Percentiles rank a stretch among this genome's conserved stretches.
phyloP scores from a whole-genome alignment of 2,888 invertebrate genomes.

The Spisula solida region DNA sequence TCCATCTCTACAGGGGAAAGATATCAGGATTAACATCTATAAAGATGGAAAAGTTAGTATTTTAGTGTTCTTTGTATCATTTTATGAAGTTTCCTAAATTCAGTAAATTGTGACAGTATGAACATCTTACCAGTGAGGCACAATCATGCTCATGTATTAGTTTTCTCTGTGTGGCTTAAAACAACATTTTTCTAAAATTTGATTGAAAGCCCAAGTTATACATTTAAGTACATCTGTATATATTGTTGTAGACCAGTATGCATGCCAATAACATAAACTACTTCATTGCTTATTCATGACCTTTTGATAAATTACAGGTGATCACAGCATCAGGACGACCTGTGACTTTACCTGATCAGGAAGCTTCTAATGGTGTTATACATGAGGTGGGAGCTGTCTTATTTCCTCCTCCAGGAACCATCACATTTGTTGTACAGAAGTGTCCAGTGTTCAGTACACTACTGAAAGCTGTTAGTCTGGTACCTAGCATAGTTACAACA shows the following conservation, averaged over 20 bases:
- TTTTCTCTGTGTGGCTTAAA: too few species aligned
- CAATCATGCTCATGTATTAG: too few species aligned
- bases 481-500: slow-evolving; percentile 36
- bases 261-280: too few species aligned
- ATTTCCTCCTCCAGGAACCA: slow-evolving; percentile 62
- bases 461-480: slow-evolving; percentile 45
- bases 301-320: slow-evolving; percentile 44
- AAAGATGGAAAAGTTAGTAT: slow-evolving; percentile 58
- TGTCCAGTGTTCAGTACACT: slow-evolving; percentile 59
- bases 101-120: too few species aligned
- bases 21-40: slow-evolving; percentile 78
- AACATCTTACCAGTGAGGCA: too few species aligned
- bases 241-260: too few species aligned
- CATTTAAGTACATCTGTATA: too few species aligned
- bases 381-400: slow-evolving; percentile 62
- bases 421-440: slow-evolving; percentile 53
- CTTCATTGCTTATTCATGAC: too few species aligned
- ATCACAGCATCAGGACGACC: slow-evolving; percentile 61
- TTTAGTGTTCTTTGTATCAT: not conserved
- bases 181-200: too few species aligned
- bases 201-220: too few species aligned
- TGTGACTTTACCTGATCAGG: slow-evolving; percentile 56
- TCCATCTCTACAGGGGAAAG: slow-evolving; percentile 57
- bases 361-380: slow-evolving; percentile 67
- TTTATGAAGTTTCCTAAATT: too few species aligned